Conservation (phyloP, 2,113 vertebrate species). For the Cheilinus undulatus region DNA sequence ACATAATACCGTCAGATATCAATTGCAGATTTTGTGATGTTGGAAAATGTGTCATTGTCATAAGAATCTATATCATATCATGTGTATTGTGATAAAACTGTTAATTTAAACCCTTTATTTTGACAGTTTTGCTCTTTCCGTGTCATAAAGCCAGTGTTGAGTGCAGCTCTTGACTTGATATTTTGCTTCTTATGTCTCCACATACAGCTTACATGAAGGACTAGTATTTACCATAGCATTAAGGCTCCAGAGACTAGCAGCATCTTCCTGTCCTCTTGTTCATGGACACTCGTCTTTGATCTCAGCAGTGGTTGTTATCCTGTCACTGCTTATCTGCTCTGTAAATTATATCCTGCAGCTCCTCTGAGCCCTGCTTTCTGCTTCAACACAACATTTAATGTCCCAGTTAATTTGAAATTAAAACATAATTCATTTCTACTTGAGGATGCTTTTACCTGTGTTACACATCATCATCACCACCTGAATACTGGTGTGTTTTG, state of each 20-base stretch:
- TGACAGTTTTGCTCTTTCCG: slow-evolving; percentile 9
- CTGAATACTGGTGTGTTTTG: neutral
- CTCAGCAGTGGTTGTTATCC: slow-evolving; percentile 30
- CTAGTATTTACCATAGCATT: slow-evolving; percentile 28
- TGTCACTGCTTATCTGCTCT: slow-evolving; percentile 25
- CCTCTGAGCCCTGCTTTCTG: neutral
- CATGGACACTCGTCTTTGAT: slow-evolving; percentile 52
- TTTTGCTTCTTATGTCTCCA: slow-evolving; percentile 33
- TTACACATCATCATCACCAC: slow-evolving; percentile 1
- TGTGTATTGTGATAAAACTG: no score
- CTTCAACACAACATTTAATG: neutral
- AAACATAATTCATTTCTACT: neutral
- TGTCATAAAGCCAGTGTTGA: slow-evolving; percentile 2
- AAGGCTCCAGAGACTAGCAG: slow-evolving; percentile 41
- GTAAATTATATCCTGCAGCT: slow-evolving; percentile 4
- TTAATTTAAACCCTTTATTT: no score
- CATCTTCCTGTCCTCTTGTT: slow-evolving; percentile 33
- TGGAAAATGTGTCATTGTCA: no score
- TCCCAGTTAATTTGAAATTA: neutral
- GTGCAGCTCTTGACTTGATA: slow-evolving; percentile 43
- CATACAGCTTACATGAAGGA: slow-evolving; percentile 51
- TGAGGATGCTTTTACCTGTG: neutral
- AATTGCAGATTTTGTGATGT: no score
- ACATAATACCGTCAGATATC: no score
- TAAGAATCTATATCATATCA: no score